Base-by-base conservation (phyloP, 2,888 invertebrate species). In the Coelopa pilipes region DNA sequence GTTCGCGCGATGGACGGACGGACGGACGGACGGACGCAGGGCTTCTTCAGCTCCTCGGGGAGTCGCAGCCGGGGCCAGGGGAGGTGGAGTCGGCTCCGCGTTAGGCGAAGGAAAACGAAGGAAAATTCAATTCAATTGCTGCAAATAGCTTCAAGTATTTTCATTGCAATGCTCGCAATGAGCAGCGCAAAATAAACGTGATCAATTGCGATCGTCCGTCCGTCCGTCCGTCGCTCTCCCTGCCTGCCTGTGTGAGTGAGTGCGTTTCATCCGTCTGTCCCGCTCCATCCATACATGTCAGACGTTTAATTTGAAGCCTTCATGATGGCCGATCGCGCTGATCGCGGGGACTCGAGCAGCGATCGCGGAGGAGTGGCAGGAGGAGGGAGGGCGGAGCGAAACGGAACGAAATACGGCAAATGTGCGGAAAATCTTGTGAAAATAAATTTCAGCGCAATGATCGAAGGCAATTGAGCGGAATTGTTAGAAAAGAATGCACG, bases 361-460 rank as follows among this genome's bases (percentile, higher is more conserved):
- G 34, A 34, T 34, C 34, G 34, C 2, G 34, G 7, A 34, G 34
- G 34, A 34, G 34, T 4, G 34, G 34, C 4, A 7, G 34, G 7
- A 2, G 34, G 34, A 34, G 4, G 34, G 7, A 2, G 34, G 7
- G 7, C 34, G 34, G 34, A 34, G 34, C 34, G 34, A 34, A 34
- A 34, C 34, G 34, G 34, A 34, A 34, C 34, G 47, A 59, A 45
- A 21, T 46, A 59, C 21, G 50, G 49, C 60, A 70, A 70, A 70
- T 62, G 70, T 59, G 70, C 59, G 57, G 62, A 70, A 70, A 70
- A 70, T 82, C 81, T 81, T 81, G 81, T 82, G 82, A 81, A 82
- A 83, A 83, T 83, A 82, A 83, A 82, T 83, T 82, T 81, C 78
- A 62, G 80, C 79, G 82, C 82, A 83, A 82, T 82, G 83, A 82